Conservation (phyloP, 2,797 vertebrate species). For the Champsocephalus gunnari region DNA sequence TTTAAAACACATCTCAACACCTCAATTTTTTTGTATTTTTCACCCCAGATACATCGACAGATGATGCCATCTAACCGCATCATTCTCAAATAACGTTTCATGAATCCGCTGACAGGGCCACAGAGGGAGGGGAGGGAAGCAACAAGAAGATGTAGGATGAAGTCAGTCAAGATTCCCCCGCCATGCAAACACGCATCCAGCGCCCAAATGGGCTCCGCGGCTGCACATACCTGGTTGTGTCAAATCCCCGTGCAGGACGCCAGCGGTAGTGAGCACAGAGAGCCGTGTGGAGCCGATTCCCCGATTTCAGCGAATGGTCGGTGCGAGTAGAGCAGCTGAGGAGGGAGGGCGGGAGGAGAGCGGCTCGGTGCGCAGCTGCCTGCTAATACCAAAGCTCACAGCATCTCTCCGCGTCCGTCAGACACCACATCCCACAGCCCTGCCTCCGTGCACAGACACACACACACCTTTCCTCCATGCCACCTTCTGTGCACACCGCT, state of each 20-base stretch:
- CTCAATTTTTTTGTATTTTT: conserved; percentile 11
- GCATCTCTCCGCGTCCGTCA: conserved; percentile 76
- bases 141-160: conserved; percentile 72
- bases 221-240: conserved; percentile 79
- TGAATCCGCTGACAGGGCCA: conserved; percentile 75
- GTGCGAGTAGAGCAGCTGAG: conserved; percentile 54
- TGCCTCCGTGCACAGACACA: conserved; percentile 64
- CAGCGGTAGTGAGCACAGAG: conserved; percentile 50
- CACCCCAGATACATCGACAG: conserved; percentile 36
- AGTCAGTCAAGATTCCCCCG: conserved; percentile 57
- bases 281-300: conserved; percentile 67
- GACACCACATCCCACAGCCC: conserved; percentile 82
- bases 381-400: conserved; percentile 85
- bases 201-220: conserved; percentile 34
- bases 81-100: conserved; percentile 64
- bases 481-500: conserved; percentile 40
- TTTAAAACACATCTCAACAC: conserved; percentile 8
- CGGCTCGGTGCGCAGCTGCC: conserved; percentile 82
- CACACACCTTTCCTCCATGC: conserved; percentile 71
- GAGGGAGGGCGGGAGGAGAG: conserved; percentile 51
- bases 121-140: conserved; percentile 69
- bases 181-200: conserved; percentile 62
- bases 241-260: conserved; percentile 57
- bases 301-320: conserved; percentile 68
- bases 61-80: conserved; percentile 65